Percentiles rank a stretch among this genome's conserved stretches.
Conservation (phyloP, 53 echinoderm and acorn worm species). For the Actinopyga echinites region DNA sequence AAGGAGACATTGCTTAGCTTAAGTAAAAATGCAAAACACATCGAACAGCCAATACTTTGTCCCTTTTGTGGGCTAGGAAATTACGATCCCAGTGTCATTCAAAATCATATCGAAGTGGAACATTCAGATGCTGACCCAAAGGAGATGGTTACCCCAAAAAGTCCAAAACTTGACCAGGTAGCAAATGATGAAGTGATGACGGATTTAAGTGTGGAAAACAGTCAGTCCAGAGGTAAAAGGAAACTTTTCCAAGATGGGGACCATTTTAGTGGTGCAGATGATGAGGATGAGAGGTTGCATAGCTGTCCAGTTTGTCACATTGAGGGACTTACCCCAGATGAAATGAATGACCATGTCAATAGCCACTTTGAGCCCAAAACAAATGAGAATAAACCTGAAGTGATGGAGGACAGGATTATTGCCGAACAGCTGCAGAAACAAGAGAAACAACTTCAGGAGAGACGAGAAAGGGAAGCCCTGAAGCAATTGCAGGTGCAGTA, state of each 20-base stretch:
- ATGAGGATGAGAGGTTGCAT: background rate
- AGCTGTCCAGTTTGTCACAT: conserved; percentile 78
- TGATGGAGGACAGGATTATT: conserved; percentile 23
- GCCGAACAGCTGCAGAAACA: conserved; percentile 64
- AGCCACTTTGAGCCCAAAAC: conserved; percentile 66
- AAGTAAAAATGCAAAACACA: conserved; percentile 67
- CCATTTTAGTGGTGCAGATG: background rate
- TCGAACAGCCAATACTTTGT: conserved; percentile 63
- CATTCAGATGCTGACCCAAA: conserved; percentile 48
- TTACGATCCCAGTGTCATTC: conserved; percentile 68
- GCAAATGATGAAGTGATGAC: too few species aligned
- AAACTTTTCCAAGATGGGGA: background rate
- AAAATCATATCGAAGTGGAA: conserved; percentile 65
- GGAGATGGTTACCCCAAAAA: conserved; percentile 2
- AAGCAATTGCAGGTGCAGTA: conserved; percentile 74
- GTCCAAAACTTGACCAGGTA: background rate
- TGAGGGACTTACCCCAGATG: conserved; percentile 27
- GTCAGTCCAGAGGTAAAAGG: background rate
- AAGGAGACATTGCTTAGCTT: conserved; percentile 74
- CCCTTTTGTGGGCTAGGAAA: conserved; percentile 80
- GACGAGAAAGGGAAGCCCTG: conserved; percentile 69
- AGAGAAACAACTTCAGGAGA: conserved; percentile 63
- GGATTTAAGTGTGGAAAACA: background rate
- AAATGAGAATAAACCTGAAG: background rate
- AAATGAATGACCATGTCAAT: conserved; percentile 76